These are phyloP conservation scores for Acanthisitta chloris DNA, from an alignment of 2,113 vertebrate species.

Conservation along the genomic window DNA sequence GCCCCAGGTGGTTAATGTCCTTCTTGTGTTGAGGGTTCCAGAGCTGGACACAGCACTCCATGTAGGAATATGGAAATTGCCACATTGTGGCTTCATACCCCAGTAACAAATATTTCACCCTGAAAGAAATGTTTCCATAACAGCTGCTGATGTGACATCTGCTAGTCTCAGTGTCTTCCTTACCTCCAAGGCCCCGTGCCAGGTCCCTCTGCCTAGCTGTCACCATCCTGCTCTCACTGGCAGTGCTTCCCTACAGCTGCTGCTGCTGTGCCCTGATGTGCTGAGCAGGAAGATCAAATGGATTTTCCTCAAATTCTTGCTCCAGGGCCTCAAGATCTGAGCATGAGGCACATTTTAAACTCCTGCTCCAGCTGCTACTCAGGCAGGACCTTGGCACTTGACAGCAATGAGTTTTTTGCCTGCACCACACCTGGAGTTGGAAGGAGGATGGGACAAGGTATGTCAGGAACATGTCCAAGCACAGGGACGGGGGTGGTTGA, in stretches of 20 bases:
- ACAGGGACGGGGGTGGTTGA: fast-evolving
- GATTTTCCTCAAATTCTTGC: background rate
- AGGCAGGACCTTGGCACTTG: background rate
- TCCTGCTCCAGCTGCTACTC: background rate
- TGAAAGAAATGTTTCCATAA: background rate
- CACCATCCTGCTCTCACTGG: fast-evolving
- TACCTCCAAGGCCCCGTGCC: background rate
- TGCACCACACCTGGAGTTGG: background rate
- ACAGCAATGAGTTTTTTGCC: fast-evolving
- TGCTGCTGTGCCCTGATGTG: background rate
- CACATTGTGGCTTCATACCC: background rate
- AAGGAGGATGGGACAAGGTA: background rate
- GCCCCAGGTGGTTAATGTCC: background rate
- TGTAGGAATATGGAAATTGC: background rate
- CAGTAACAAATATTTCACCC: background rate
- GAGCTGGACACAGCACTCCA: background rate
- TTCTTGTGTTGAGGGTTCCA: background rate
- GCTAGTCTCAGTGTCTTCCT: background rate
- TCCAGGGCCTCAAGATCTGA: background rate
- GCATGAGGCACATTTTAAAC: background rate
- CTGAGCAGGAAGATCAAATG: background rate
- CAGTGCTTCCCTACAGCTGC: background rate
- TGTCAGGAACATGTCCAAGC: fast-evolving
- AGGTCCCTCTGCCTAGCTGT: background rate
- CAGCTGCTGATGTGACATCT: background rate